These are phyloP conservation scores for Cynoglossus semilaevis DNA, from an alignment of 2,113 vertebrate species.

Conservation along the genomic window DNA sequence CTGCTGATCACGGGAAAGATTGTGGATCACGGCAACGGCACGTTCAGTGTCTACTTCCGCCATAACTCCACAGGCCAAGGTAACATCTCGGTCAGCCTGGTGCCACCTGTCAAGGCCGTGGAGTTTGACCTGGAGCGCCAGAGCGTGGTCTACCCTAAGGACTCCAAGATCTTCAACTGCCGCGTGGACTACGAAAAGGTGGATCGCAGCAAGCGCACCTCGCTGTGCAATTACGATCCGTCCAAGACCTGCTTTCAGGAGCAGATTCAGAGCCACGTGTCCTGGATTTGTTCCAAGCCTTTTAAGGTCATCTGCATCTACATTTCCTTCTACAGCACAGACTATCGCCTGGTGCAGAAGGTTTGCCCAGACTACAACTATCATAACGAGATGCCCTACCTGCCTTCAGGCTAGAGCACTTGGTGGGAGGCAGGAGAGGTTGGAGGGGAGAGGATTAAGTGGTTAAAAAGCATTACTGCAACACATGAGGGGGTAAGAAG, in stretches of 20 bases:
- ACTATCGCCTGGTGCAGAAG: conserved; percentile 97
- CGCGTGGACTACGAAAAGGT: conserved; percentile 95
- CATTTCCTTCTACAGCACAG: conserved; percentile 96
- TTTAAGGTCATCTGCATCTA: conserved; percentile 97
- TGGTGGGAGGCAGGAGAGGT: conserved; percentile 28
- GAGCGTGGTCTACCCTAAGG: conserved; percentile 96
- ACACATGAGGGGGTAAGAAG: conserved; percentile 34
- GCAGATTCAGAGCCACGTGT: conserved; percentile 91
- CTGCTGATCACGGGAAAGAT: conserved; percentile 97
- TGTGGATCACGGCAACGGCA: conserved; percentile 96
- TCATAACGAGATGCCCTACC: conserved; percentile 89
- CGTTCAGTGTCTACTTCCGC: conserved; percentile 94
- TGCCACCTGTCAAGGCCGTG: conserved; percentile 91
- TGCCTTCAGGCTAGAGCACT: conserved; percentile 86
- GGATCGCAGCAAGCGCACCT: conserved; percentile 89
- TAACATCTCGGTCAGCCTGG: conserved; percentile 96
- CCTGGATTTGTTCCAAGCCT: conserved; percentile 97
- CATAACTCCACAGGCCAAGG: conserved; percentile 97
- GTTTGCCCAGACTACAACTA: conserved; percentile 97
- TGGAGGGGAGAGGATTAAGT: conserved; percentile 37
- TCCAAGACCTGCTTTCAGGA: conserved; percentile 94
- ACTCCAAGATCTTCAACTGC: conserved; percentile 98
- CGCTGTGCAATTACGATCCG: conserved; percentile 93
- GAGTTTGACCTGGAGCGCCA: conserved; percentile 95
- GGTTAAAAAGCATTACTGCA: conserved; percentile 34